These are phyloP conservation scores for Bombus waltoni DNA, from an alignment of 1,140 invertebrate species.

Conservation along the genomic window DNA sequence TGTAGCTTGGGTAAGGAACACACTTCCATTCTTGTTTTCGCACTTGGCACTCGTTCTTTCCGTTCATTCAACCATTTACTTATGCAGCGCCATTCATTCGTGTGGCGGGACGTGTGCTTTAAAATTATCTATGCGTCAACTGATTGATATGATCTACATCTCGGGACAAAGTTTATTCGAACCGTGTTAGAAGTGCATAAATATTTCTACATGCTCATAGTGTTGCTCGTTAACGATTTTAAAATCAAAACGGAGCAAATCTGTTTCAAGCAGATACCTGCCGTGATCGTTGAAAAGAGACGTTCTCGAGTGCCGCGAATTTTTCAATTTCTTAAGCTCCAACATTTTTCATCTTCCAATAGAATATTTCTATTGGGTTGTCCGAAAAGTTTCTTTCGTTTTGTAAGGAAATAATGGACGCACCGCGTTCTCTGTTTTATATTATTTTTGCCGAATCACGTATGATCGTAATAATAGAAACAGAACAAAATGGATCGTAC, in stretches of 20 bases:
- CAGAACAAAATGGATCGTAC: too few relatives aligned
- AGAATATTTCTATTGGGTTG: too few relatives aligned
- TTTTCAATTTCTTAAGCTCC: background rate
- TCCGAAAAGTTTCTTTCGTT: too few relatives aligned
- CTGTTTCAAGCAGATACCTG: background rate
- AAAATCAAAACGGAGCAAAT: background rate
- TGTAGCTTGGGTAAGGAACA: background rate
- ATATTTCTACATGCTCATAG: background rate
- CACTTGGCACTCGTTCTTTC: slow-evolving; percentile 30
- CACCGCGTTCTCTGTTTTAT: too few relatives aligned
- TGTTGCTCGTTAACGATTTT: background rate
- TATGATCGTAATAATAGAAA: too few relatives aligned
- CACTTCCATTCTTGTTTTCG: slow-evolving; percentile 41
- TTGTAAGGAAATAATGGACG: too few relatives aligned
- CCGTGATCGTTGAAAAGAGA: background rate
- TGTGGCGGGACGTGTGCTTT: slow-evolving; percentile 8
- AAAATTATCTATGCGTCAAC: slow-evolving; percentile 23
- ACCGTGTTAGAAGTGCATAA: background rate
- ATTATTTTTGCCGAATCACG: too few relatives aligned
- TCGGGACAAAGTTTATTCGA: background rate
- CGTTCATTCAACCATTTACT: slow-evolving; percentile 42
- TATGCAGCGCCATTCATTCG: slow-evolving; percentile 44
- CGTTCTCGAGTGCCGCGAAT: too few relatives aligned
- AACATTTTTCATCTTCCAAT: too few relatives aligned
- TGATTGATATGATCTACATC: slow-evolving; percentile 30